Evolutionary conservation across 37 sponge, comb jelly and placozoan genomes (phyloP).

Genomic region (Beroe forskalii): DNA sequence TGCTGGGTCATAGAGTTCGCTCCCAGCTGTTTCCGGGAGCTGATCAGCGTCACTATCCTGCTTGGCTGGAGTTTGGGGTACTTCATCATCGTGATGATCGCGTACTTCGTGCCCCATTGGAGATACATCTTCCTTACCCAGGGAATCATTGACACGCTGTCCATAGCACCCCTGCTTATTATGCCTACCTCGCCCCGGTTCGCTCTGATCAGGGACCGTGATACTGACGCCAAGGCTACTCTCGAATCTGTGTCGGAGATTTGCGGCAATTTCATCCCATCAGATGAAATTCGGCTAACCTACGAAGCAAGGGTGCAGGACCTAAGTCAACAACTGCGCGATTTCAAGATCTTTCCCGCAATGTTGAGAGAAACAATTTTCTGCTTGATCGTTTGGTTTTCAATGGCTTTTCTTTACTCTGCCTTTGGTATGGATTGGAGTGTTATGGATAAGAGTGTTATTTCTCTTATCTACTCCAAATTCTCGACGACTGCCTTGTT

Average conservation of each 20-base stretch:
- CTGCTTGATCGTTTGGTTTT: not conserved
- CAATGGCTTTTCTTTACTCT: not conserved
- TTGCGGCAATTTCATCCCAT: not conserved
- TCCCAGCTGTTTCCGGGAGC: not conserved
- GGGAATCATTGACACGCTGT: not conserved
- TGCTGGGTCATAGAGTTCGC: constrained; percentile 33
- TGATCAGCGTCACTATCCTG: not conserved
- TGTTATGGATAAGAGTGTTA: too few relatives aligned
- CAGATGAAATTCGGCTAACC: not conserved
- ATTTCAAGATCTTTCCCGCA: not conserved
- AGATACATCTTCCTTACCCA: not conserved
- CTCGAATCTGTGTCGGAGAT: not conserved
- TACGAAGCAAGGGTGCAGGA: not conserved
- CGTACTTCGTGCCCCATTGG: not conserved
- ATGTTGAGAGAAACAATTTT: not conserved
- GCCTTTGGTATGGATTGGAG: not conserved
- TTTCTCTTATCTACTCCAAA: too few relatives aligned
- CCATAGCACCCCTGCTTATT: not conserved
- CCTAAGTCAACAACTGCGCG: not conserved
- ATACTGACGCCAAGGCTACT: not conserved
- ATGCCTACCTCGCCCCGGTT: not conserved
- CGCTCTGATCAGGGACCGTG: not conserved
- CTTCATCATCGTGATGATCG: not conserved
- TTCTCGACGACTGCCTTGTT: too few relatives aligned
- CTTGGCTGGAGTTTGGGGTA: not conserved